Base-by-base conservation (phyloP, 2,888 invertebrate species). In the Eupithecia abbreviata region DNA sequence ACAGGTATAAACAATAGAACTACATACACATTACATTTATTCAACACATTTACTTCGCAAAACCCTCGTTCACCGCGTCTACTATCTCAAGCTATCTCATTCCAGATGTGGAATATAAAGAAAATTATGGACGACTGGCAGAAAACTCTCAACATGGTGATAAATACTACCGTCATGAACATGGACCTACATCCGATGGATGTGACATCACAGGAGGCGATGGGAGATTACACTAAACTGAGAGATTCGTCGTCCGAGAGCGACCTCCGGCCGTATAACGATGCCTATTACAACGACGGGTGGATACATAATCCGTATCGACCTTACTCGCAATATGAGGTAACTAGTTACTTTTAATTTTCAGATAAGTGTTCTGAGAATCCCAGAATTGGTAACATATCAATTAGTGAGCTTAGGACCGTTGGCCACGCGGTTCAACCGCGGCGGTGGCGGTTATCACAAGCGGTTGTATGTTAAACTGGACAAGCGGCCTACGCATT, bases 81-180 rank as follows among this genome's bases (percentile, higher is more conserved):
- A 76, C 45, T 70, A 43, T 49, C 58, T 79, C 71, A 66, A 62
- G 4, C 7, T 42, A 2, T 15, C 42, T 42, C n/a, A 43, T 89
- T 88, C 68, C 83, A 94, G 94, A 92, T 91, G 88, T 92, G 93
- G 75, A 89, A 80, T 76, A 90, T 92, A 73, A 93, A 91, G 80
- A 91, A 90, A 73, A 82, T 92, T 7, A 82, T 95, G 74, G 91
- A 93, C 79, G 91, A 92, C 75, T 94, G 94, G 94, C 93, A 94
- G 80, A 90, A 91, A 77, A 88, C 90, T 4, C 83, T 95, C 3
- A 91, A 88, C 78, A 89, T 89, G 88, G 93, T 92, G 58, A 90
- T 92, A 74, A 91, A 91, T 76, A 90, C 85, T 74, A 87, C 88
- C 7, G 83, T 90, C 42, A 78, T 91, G 71, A 90, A 87, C 77